A percentile compares a stretch with the other conserved stretches of the same genome.
Evolutionary conservation across 92 coral and sea anemone species (phyloP).

Genomic region (Pocillopora meandrina): DNA sequence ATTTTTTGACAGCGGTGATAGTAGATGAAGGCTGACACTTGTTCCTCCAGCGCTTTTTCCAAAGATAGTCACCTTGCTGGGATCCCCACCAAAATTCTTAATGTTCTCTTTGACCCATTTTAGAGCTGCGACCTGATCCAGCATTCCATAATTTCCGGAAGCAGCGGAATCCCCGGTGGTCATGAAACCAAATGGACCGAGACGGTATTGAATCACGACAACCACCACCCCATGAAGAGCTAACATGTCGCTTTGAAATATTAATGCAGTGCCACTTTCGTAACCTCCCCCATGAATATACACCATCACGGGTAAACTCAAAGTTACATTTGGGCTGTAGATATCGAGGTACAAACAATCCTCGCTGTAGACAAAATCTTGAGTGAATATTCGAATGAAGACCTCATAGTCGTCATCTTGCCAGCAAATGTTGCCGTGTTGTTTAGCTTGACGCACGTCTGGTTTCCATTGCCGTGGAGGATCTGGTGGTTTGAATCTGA

Average conservation of each 20-base stretch:
- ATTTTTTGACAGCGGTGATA: slow-evolving; percentile 71
- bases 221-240: slow-evolving; percentile 59
- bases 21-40: slow-evolving; percentile 71
- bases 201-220: slow-evolving; percentile 60
- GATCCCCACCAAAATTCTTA: slow-evolving; percentile 50
- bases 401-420: background rate
- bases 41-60: slow-evolving; percentile 86
- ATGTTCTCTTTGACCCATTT: slow-evolving; percentile 78
- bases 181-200: slow-evolving; percentile 59
- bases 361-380: slow-evolving; percentile 30
- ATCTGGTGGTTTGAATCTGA: slow-evolving; percentile 56
- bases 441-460: slow-evolving; percentile 33
- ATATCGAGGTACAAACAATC: slow-evolving; percentile 58
- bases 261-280: slow-evolving; percentile 41
- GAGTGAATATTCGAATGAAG: background rate
- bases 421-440: slow-evolving; percentile 48
- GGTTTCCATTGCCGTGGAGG: slow-evolving; percentile 58
- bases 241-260: slow-evolving; percentile 41
- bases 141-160: slow-evolving; percentile 73
- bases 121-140: slow-evolving; percentile 81
- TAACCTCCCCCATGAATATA: slow-evolving; percentile 66
- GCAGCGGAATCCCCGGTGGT: slow-evolving; percentile 63
- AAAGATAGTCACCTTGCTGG: slow-evolving; percentile 69
- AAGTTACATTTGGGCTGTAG: slow-evolving; percentile 27
- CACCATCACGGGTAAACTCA: slow-evolving; percentile 60